Evolutionary conservation across 1,140 invertebrate species (phyloP).

Genomic region (Bombus consobrinus): DNA sequence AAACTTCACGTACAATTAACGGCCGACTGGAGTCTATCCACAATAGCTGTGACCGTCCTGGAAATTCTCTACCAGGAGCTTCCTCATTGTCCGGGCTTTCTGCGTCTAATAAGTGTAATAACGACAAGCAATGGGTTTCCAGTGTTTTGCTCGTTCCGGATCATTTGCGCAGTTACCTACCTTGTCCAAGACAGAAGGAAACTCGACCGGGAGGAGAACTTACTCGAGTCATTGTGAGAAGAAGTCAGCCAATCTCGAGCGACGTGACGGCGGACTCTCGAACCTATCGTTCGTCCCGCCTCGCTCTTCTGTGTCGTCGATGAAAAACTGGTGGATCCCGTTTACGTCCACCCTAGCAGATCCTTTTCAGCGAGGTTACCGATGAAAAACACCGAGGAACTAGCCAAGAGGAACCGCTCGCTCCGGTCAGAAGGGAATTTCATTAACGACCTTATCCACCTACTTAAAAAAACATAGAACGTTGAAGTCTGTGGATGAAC

Average conservation of each 20-base stretch:
- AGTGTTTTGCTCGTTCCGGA: conserved; percentile 66
- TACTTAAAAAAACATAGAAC: conserved; percentile 65
- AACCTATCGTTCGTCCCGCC: conserved; percentile 42
- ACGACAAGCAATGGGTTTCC: conserved; percentile 44
- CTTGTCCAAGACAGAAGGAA: conserved; percentile 29
- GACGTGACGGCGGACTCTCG: conserved; percentile 55
- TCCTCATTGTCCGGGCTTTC: conserved; percentile 57
- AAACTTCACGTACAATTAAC: conserved; percentile 71
- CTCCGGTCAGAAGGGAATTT: conserved; percentile 64
- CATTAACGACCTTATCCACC: conserved; percentile 69
- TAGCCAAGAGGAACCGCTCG: conserved; percentile 43
- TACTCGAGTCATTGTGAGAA: conserved; percentile 41
- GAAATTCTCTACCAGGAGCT: conserved; percentile 63
- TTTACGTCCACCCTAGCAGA: conserved; percentile 57
- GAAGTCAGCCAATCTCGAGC: conserved; percentile 58
- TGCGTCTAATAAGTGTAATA: conserved; percentile 48
- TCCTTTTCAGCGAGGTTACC: conserved; percentile 53
- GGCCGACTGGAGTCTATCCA: conserved; percentile 56
- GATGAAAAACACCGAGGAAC: conserved; percentile 57
- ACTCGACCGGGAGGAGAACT: no score
- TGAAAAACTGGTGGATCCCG: conserved; percentile 34
- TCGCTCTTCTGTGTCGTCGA: conserved; percentile 33
- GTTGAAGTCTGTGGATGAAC: conserved; percentile 38
- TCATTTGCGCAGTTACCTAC: conserved; percentile 62
- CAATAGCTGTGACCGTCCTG: conserved; percentile 49